Evolutionary conservation across 2,113 vertebrate genomes (phyloP).

Genomic region (Gymnogyps californianus): DNA sequence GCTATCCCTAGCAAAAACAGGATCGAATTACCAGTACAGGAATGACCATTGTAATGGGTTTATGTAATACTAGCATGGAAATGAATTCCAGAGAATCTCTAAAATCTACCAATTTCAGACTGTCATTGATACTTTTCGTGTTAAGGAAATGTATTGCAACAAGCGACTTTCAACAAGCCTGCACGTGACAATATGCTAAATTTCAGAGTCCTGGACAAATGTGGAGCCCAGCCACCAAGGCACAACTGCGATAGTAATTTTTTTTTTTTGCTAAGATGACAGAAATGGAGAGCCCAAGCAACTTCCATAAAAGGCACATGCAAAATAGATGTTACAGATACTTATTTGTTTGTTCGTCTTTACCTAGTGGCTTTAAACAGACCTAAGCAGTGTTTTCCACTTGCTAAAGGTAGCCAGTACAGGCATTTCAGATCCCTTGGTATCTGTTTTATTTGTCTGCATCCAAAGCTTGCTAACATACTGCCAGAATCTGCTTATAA

Average conservation of each 20-base stretch:
- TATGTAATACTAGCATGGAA: neutral
- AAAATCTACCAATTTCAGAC: neutral
- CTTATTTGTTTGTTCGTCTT: neutral
- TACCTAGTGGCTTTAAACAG: neutral
- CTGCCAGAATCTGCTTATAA: neutral
- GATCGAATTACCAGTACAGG: neutral
- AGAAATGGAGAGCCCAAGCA: neutral
- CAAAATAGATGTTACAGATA: neutral
- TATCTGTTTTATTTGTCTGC: neutral
- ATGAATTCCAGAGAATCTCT: neutral
- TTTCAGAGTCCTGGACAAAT: neutral
- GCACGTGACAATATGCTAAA: neutral
- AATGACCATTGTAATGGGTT: neutral
- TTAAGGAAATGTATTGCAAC: neutral
- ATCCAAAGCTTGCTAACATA: neutral
- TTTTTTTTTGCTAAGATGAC: neutral
- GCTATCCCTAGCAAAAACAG: neutral
- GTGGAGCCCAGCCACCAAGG: neutral
- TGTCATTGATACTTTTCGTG: neutral
- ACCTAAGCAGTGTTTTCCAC: neutral
- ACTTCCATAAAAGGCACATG: neutral
- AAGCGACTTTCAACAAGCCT: neutral
- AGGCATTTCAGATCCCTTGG: neutral
- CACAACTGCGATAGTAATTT: neutral
- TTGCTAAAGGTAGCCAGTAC: neutral